Evolutionary conservation across 2,888 invertebrate genomes (phyloP), one percentile per base, ranked within the genome.

Genomic region (Agrotis puta): DNA sequence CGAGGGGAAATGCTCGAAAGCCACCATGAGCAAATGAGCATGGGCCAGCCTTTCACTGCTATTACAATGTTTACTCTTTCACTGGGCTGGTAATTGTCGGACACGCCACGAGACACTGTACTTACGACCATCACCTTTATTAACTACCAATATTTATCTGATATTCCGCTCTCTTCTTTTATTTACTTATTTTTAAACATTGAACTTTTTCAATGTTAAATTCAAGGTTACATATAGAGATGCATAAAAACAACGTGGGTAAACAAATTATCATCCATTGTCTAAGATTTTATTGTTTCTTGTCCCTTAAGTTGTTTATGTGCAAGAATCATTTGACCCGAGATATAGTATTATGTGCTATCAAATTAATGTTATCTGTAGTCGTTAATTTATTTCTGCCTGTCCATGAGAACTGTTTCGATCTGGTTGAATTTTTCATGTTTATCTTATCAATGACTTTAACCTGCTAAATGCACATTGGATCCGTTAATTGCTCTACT

Each of bases 11-110:
- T 70, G 64, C 33, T 82, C 61, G 77, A 69, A 79, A 79, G 70
- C 57, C 63, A 63, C 62, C 63, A 57, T 64, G 54, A 54, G 61
- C 61, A 61, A 61, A 57, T 64, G 54, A 54, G 64, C 64, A 61
- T 63, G 59, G 64, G 54, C 58, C 56, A 59, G 81, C 83, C 83
- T 82, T 82, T 82, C 77, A 82, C 82, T 71, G 56, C 53, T 59
- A 82, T 77, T 74, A 74, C 70, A 61, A 66, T 71, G 43, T 77
- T 66, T 70, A 47, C 51, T 39, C 39, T 39, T 39, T 39, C 39
- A 59, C 51, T 67, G 47, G 22, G 57, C 72, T 73, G 43, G 51
- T 66, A 72, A 67, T 51, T 62, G 61, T 43, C 53, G 43, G 64
- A 59, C 53, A 59, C 24, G 53, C 27, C 18, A 24, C 39, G 56